phyloP scores from a whole-genome alignment of 1,140 invertebrate genomes.

The Orchesella cincta region DNA sequence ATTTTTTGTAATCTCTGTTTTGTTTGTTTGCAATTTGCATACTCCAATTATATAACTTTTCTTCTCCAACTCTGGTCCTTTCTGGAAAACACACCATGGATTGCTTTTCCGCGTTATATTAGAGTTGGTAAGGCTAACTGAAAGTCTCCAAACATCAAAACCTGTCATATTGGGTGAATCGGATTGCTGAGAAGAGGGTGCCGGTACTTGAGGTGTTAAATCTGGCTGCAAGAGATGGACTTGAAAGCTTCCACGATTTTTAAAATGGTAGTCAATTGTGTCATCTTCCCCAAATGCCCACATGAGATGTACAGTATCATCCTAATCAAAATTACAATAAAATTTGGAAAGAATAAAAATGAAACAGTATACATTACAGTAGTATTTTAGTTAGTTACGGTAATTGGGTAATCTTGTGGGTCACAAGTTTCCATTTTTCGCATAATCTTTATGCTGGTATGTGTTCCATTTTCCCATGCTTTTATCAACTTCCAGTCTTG shows the following conservation, averaged over 20 bases:
- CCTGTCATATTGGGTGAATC: neutral
- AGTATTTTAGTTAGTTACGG: no score
- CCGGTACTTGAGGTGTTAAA: neutral
- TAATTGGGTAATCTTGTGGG: neutral
- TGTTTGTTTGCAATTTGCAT: no score
- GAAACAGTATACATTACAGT: neutral
- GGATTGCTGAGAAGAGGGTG: neutral
- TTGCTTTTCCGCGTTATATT: neutral
- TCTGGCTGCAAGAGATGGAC: conserved; percentile 11
- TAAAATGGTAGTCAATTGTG: neutral
- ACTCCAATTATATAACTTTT: neutral
- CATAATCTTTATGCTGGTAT: neutral
- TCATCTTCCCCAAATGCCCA: conserved; percentile 21
- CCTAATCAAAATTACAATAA: conserved; percentile 7
- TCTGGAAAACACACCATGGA: conserved; percentile 15
- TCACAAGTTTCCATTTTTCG: neutral
- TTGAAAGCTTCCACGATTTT: neutral
- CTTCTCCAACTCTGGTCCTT: neutral
- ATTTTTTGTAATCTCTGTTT: no score
- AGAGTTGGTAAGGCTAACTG: no score
- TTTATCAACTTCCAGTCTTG: neutral
- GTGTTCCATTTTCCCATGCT: neutral
- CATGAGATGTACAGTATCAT: neutral
- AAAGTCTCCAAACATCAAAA: neutral
- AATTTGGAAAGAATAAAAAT: neutral